Evolutionary conservation across 2,888 invertebrate genomes (phyloP).

Genomic region (Hemithea aestivaria): DNA sequence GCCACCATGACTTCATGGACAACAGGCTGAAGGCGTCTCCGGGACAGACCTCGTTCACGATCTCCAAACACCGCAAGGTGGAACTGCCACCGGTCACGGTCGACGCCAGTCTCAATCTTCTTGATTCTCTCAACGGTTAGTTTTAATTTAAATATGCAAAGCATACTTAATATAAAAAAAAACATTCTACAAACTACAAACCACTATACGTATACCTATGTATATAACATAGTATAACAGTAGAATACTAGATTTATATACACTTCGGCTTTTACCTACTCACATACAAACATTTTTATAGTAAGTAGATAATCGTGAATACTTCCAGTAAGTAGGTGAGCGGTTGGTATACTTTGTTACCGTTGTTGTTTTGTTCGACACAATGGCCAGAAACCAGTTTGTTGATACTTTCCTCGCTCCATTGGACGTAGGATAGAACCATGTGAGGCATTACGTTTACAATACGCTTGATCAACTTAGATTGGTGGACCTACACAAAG

Average conservation of each 20-base stretch:
- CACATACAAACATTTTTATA: not conserved
- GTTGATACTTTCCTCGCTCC: constrained; percentile 41
- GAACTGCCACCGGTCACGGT: constrained; percentile 75
- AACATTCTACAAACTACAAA: no score
- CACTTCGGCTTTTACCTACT: no score
- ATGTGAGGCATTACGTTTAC: constrained; percentile 4
- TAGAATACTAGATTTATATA: no score
- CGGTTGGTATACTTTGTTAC: constrained; percentile 30
- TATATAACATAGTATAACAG: no score
- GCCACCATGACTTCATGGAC: constrained; percentile 66
- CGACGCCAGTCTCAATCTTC: constrained; percentile 53
- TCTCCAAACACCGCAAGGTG: constrained; percentile 81
- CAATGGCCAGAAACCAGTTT: constrained; percentile 53
- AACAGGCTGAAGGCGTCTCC: constrained; percentile 66
- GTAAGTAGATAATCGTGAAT: not conserved
- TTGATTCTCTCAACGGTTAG: constrained; percentile 55
- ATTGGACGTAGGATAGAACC: constrained; percentile 19
- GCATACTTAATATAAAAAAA: no score
- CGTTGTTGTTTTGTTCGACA: constrained; percentile 28
- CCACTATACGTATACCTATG: no score
- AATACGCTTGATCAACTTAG: no score
- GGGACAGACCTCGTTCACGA: constrained; percentile 76
- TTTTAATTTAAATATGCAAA: no score
- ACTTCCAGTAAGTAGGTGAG: constrained; percentile 7
- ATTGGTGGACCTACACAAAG: no score